phyloP scores from a whole-genome alignment of 2,888 invertebrate genomes.

The Lasioglossum calceatum region DNA sequence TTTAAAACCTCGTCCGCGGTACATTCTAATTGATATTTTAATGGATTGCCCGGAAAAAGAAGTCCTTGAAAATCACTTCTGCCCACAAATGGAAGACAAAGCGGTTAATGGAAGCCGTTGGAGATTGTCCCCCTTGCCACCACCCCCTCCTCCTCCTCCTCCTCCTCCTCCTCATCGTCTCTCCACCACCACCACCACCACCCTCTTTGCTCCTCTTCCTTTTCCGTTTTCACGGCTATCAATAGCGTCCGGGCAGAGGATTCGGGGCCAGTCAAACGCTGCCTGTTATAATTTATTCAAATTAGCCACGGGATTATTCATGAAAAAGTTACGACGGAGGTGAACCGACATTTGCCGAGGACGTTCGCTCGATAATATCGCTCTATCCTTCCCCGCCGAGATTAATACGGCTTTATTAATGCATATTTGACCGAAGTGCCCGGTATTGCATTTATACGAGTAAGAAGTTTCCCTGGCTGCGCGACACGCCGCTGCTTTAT shows the following conservation, averaged over 20 bases:
- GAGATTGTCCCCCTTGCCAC: constrained; percentile 68
- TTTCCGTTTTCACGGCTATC: constrained; percentile 80
- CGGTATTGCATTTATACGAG: constrained; percentile 55
- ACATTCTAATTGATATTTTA: constrained; percentile 83
- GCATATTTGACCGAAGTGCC: constrained; percentile 61
- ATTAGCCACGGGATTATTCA: constrained; percentile 83
- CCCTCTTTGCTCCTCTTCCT: constrained; percentile 56
- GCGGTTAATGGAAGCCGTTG: constrained; percentile 83
- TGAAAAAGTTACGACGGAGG: constrained; percentile 80
- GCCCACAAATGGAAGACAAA: constrained; percentile 79
- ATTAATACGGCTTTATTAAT: constrained; percentile 71
- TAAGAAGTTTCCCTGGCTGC: constrained; percentile 47
- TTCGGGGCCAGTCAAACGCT: constrained; percentile 82
- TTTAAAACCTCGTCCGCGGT: constrained; percentile 41
- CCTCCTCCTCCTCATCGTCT: neutral
- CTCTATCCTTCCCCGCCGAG: constrained; percentile 68
- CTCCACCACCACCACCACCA: neutral
- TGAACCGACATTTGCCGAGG: constrained; percentile 64
- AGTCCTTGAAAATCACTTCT: constrained; percentile 79
- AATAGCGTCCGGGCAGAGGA: constrained; percentile 74
- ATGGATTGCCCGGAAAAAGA: constrained; percentile 76
- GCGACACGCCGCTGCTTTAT: constrained; percentile 30
- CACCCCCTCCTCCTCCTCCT: neutral
- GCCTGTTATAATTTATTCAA: constrained; percentile 84
- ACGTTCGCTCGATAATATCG: constrained; percentile 70